Conservation (phyloP, 1,140 invertebrate genomes). For the Tetramorium simillimum region DNA sequence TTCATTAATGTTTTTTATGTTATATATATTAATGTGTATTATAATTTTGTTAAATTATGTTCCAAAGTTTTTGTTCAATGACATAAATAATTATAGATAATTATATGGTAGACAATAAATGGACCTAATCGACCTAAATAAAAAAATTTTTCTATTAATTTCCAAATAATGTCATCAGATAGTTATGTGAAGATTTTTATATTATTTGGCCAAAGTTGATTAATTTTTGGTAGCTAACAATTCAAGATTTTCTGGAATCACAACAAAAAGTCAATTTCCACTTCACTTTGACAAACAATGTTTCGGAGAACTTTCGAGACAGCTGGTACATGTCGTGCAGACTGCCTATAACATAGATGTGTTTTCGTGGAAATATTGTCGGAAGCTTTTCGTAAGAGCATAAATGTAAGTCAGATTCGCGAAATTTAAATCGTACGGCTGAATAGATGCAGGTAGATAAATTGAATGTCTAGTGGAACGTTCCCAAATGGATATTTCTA, state of each 20-base stretch:
- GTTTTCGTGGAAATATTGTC: conserved; percentile 12
- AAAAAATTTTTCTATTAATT: not conserved
- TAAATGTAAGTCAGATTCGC: conserved; percentile 56
- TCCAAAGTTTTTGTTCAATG: not conserved
- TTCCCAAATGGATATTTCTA: conserved; percentile 50
- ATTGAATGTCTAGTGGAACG: conserved; percentile 55
- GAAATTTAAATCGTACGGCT: conserved; percentile 46
- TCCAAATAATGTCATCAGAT: not conserved
- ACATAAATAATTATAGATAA: not conserved
- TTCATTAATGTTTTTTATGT: not conserved
- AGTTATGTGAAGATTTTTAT: conserved; percentile 3
- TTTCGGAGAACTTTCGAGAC: not conserved
- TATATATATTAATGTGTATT: too few relatives aligned
- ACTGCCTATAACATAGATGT: conserved; percentile 1
- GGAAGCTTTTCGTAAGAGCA: conserved; percentile 21
- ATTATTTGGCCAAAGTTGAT: not conserved
- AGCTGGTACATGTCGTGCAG: not conserved
- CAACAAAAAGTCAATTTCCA: not conserved
- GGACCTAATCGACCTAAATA: not conserved
- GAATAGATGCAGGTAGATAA: conserved; percentile 47
- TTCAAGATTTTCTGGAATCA: not conserved
- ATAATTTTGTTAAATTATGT: not conserved
- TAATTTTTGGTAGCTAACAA: not conserved
- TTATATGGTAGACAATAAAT: not conserved
- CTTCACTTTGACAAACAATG: not conserved